phyloP scores from a whole-genome alignment of 1,140 invertebrate genomes.

The Proales similis region DNA sequence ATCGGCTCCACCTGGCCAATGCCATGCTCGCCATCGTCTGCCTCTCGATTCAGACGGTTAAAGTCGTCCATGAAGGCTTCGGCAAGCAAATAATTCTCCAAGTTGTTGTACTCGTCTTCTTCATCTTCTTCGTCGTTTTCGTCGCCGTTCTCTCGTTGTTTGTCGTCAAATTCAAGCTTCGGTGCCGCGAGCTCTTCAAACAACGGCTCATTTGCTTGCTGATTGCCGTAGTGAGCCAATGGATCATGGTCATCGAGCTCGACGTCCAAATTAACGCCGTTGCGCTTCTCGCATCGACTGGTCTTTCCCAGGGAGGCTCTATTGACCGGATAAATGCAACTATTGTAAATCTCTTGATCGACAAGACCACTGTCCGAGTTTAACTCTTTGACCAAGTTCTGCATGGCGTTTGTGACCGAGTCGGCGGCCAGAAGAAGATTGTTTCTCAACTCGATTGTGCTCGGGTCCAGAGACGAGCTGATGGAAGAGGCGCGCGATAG shows the following conservation, averaged over 20 bases:
- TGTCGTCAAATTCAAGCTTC: neutral
- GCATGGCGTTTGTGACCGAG: constrained; percentile 91
- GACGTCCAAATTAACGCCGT: neutral
- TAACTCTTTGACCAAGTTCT: constrained; percentile 82
- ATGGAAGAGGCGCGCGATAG: constrained; percentile 50
- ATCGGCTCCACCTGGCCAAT: constrained; percentile 2
- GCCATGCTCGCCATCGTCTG: neutral
- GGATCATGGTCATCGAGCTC: neutral
- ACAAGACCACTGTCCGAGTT: constrained; percentile 59
- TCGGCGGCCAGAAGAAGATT: constrained; percentile 83
- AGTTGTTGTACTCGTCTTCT: neutral
- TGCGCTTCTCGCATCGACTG: neutral
- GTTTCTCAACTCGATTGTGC: constrained; percentile 54
- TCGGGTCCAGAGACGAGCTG: constrained; percentile 22
- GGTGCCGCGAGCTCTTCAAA: neutral
- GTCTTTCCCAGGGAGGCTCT: too few relatives aligned
- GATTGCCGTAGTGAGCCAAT: neutral
- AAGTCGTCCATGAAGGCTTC: constrained; percentile 34
- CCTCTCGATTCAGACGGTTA: neutral
- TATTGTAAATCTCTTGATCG: too few relatives aligned
- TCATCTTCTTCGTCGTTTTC: neutral
- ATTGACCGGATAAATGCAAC: too few relatives aligned
- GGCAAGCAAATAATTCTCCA: constrained; percentile 6
- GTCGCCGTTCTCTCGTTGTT: neutral
- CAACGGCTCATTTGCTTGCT: neutral